phyloP scores from a whole-genome alignment of 2,888 invertebrate species.

The Achlya flavicornis region DNA sequence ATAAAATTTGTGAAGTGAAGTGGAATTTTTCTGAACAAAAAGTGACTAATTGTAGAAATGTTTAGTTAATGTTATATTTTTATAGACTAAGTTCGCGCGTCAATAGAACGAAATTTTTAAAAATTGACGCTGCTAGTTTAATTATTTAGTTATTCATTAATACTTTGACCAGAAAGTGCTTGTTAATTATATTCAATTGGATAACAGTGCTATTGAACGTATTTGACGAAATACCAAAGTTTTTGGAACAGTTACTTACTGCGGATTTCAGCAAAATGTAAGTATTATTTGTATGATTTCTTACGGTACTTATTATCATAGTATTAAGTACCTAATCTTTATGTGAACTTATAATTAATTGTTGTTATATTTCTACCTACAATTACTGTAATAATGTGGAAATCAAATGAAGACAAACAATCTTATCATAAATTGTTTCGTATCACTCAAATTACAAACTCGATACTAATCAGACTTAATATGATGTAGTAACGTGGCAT shows the following conservation, averaged over 20 bases:
- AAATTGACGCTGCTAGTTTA: slow-evolving; percentile 34
- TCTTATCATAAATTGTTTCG: not conserved
- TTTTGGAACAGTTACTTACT: slow-evolving; percentile 23
- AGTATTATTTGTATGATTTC: not conserved
- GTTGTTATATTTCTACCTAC: not conserved
- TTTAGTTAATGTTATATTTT: slow-evolving; percentile 28
- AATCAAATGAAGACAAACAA: not conserved
- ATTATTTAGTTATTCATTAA: slow-evolving; percentile 18
- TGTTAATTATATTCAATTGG: slow-evolving; percentile 21
- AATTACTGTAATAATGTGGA: not conserved
- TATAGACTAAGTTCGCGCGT: slow-evolving; percentile 21
- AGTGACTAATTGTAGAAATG: not conserved
- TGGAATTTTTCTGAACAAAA: slow-evolving; percentile 10
- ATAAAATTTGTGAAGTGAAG: slow-evolving; percentile 11
- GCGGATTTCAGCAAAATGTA: slow-evolving; percentile 11
- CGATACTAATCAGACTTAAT: not conserved
- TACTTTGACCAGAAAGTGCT: slow-evolving; percentile 21
- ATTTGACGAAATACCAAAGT: slow-evolving; percentile 17
- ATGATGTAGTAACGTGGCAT: no score
- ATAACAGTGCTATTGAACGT: slow-evolving; percentile 21
- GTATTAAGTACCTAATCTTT: no score
- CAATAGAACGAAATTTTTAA: slow-evolving; percentile 25
- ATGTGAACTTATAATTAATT: no score
- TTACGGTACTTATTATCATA: not conserved
- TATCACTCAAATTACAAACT: not conserved